Evolutionary conservation across 2,113 vertebrate genomes (phyloP).

Genomic region (Psettodes erumei): DNA sequence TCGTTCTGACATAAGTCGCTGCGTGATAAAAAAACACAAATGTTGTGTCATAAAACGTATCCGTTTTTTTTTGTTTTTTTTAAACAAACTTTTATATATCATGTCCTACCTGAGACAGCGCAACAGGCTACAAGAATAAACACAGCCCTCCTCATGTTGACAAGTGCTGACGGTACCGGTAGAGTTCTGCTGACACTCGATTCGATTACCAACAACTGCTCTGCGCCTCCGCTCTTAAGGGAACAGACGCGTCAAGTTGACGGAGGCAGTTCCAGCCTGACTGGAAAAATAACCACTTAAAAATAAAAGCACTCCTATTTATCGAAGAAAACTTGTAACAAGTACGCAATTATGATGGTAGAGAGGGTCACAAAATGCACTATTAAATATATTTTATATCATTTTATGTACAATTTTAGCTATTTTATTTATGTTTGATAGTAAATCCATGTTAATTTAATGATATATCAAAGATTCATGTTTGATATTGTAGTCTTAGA

Average conservation of each 20-base stretch:
- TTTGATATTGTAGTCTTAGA: too few species aligned
- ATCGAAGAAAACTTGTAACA: neutral
- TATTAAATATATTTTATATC: too few species aligned
- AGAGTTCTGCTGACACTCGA: neutral
- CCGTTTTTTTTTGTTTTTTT: too few species aligned
- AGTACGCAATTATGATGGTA: too few species aligned
- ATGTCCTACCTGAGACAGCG: slow-evolving; percentile 33
- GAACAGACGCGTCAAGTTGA: neutral
- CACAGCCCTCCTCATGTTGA: slow-evolving; percentile 29
- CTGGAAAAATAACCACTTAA: neutral
- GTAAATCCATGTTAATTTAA: too few species aligned
- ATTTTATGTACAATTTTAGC: too few species aligned
- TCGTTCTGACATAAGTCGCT: neutral
- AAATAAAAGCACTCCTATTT: neutral
- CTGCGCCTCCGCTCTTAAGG: neutral
- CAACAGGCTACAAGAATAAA: neutral
- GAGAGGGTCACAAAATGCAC: too few species aligned
- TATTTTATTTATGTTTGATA: too few species aligned
- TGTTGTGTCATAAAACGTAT: neutral
- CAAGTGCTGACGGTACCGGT: slow-evolving; percentile 4
- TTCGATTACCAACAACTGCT: neutral
- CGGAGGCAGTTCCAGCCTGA: rapidly evolving
- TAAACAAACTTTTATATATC: too few species aligned
- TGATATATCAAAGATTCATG: too few species aligned
- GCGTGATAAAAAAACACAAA: neutral